Conservation (phyloP, 2,888 invertebrate genomes). For the Nemapogon koenigi region DNA sequence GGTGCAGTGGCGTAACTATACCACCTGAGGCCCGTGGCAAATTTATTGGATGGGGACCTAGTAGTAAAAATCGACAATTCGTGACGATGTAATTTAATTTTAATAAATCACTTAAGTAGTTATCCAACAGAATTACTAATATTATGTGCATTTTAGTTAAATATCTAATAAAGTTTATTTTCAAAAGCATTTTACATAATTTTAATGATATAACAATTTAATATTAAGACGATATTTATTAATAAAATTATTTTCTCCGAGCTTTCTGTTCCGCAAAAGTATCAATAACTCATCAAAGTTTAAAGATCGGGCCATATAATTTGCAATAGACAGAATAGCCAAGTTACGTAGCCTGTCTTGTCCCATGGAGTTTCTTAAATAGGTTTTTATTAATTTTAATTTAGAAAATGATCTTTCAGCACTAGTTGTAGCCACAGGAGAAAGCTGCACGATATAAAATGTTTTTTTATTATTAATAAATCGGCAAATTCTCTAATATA, state of each 20-base stretch:
- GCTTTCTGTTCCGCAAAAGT: too few relatives aligned
- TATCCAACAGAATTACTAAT: not conserved
- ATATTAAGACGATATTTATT: not conserved
- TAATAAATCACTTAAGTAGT: not conserved
- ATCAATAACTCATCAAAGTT: too few relatives aligned
- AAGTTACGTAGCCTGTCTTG: not conserved
- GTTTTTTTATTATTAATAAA: too few relatives aligned
- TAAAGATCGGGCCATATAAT: too few relatives aligned
- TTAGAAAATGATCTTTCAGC: too few relatives aligned
- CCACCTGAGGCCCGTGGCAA: too few relatives aligned
- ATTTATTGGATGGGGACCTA: not conserved
- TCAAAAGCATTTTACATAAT: not conserved
- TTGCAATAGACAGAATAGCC: not conserved
- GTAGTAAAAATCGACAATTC: not conserved
- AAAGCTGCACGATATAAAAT: too few relatives aligned
- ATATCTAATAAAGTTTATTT: not conserved
- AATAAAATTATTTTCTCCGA: not conserved
- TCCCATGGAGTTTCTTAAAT: not conserved
- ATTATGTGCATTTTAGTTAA: slow-evolving; percentile 29
- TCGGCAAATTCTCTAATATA: too few relatives aligned
- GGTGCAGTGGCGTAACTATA: not conserved
- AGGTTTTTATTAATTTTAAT: too few relatives aligned
- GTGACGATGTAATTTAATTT: not conserved
- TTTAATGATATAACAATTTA: not conserved
- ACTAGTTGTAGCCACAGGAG: too few relatives aligned